A percentile compares a stretch with the other conserved stretches of the same genome.
phyloP scores from a whole-genome alignment of 2,888 invertebrate species.

The Gisinianus flammeolus region DNA sequence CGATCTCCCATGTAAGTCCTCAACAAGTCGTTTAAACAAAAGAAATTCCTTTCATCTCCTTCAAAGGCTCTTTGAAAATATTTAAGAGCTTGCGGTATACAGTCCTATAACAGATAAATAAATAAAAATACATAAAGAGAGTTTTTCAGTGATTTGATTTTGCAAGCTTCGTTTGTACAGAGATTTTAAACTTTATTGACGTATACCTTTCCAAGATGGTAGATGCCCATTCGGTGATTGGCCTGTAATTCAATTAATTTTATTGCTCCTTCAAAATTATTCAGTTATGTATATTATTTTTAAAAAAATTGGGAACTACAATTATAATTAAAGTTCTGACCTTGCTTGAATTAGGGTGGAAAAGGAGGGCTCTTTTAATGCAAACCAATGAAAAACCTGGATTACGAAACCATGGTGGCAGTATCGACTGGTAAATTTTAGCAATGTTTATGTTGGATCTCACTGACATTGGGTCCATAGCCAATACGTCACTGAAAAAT shows the following conservation, averaged over 20 bases:
- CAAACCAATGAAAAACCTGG: too few species aligned
- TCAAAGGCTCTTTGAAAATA: not conserved
- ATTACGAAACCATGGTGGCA: not conserved
- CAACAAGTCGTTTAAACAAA: not conserved
- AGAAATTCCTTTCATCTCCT: slow-evolving; percentile 6
- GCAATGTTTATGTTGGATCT: not conserved
- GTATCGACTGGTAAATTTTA: not conserved
- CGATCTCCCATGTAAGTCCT: not conserved
- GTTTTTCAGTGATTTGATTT: not conserved
- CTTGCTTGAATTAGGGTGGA: not conserved
- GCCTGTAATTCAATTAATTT: too few species aligned
- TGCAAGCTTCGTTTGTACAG: not conserved
- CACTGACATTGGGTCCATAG: not conserved
- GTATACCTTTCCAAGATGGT: not conserved
- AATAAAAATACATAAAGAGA: too few species aligned
- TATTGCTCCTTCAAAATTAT: not conserved
- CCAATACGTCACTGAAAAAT: not conserved
- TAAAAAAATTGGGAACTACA: not conserved
- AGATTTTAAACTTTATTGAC: not conserved
- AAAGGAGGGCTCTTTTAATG: not conserved
- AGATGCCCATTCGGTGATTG: slow-evolving; percentile 2
- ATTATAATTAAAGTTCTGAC: not conserved
- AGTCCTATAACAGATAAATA: too few species aligned
- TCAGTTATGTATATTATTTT: not conserved
- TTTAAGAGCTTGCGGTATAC: not conserved